Evolutionary conservation across 2,797 vertebrate genomes (phyloP), one percentile per base, ranked within the genome.

Genomic region (Centropyge bicolor): DNA sequence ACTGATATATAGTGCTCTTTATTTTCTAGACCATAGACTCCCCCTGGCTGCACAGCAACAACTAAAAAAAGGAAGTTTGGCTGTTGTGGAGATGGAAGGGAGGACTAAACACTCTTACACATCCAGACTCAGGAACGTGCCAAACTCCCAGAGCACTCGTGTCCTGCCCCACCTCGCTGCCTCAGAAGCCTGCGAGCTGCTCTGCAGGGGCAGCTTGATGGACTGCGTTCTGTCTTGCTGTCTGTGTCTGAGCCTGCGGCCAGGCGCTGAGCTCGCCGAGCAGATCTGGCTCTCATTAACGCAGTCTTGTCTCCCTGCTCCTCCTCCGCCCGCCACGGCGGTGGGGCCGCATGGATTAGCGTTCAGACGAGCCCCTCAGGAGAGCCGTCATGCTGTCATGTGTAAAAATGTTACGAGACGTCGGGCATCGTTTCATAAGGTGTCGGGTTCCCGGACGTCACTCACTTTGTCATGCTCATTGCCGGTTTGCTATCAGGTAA

Each of bases 261-360:
- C 78, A 62, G 75, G 43, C 75, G 0, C 76, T 79, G 19, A 80
- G 81, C 84, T 81, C 78, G 81, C 84, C 74, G 59, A 80, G 75
- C 78, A 40, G 88, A 80, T 89, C 88, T 92, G 92, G 84, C 84
- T 91, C 83, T 89, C 89, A 89, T 95, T 92, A 91, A 73, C 76
- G 9, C 73, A 6, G 52, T 19, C 55, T 70, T 68, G 82, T 91
- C 85, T 87, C 78, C 63, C 61, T 79, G 70, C 77, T 83, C 74
- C 56, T 89, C 85, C 60, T 88, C 49, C n/a, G 67, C 84, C 57
- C 76, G 85, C 73, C 6, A 22, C 43, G 40, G 70, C 35, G 41
- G 62, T 17, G 43, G 27, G 57, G 63, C 72, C 52, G 72, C 82
- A 87, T 88, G 91, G 90, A 71, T 89, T 89, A 86, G 78, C 6